Conservation (phyloP, 2,888 invertebrate species). For the Cryptocephalus primarius region DNA sequence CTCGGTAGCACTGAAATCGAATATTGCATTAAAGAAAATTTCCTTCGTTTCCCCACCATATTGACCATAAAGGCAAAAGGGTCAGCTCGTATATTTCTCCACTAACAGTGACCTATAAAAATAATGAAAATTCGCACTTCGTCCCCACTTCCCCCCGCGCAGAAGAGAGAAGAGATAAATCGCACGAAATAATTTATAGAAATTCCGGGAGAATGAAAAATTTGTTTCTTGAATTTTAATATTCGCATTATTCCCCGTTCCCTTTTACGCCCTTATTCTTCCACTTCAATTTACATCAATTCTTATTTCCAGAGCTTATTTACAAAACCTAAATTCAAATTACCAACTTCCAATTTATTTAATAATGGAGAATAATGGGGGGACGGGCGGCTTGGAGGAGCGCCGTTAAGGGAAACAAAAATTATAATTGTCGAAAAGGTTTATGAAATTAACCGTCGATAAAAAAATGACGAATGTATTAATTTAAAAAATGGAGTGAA, state of each 20-base stretch:
- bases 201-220: slow-evolving; percentile 19
- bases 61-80: too few species aligned
- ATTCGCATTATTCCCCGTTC: slow-evolving; percentile 19
- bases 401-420: too few species aligned
- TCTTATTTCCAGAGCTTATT: slow-evolving; percentile 14
- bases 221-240: slow-evolving; percentile 23
- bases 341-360: slow-evolving; percentile 15
- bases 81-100: too few species aligned
- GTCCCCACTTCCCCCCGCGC: background rate
- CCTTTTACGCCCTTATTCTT: slow-evolving; percentile 15
- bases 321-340: slow-evolving; percentile 15
- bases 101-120: slow-evolving; percentile 5
- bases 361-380: slow-evolving; percentile 12
- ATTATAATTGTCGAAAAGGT: too few species aligned
- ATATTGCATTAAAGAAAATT: too few species aligned
- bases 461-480: too few species aligned
- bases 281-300: slow-evolving; percentile 17
- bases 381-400: background rate
- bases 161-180: slow-evolving; percentile 6
- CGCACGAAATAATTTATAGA: slow-evolving; percentile 15
- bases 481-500: too few species aligned
- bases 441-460: too few species aligned
- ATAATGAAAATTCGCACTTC: slow-evolving; percentile 11
- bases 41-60: too few species aligned
- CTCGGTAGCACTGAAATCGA: too few species aligned